Conservation (phyloP, 2,888 invertebrate species). For the Sphinx pinastri region DNA sequence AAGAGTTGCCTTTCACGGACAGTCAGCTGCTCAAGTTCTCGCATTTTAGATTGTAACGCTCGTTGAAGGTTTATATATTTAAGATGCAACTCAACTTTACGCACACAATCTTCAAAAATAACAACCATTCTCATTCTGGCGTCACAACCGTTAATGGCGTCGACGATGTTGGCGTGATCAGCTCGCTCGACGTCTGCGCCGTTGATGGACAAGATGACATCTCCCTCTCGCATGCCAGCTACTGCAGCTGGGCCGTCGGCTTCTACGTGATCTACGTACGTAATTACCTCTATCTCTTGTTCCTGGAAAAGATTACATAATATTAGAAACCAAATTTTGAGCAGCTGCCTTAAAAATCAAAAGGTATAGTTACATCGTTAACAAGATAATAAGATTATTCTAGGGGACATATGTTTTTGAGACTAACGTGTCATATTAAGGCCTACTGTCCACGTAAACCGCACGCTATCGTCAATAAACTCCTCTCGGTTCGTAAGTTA, state of each 20-base stretch:
- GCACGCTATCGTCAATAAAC: too few relatives aligned
- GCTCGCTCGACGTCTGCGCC: constrained; percentile 97
- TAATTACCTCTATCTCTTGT: constrained; percentile 97
- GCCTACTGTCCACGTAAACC: too few relatives aligned
- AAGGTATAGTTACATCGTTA: background rate
- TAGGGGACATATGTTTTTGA: too few relatives aligned
- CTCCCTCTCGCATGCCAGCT: constrained; percentile 97
- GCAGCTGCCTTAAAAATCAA: background rate
- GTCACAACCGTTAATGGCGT: constrained; percentile 95
- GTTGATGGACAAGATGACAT: constrained; percentile 97
- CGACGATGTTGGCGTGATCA: constrained; percentile 97
- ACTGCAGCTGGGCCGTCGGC: constrained; percentile 95
- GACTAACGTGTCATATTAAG: too few relatives aligned
- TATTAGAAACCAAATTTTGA: background rate
- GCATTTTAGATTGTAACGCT: constrained; percentile 92
- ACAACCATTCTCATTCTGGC: constrained; percentile 97
- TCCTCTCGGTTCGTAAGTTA: too few relatives aligned
- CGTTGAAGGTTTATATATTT: constrained; percentile 95
- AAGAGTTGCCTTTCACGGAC: constrained; percentile 92
- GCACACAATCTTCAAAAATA: constrained; percentile 97
- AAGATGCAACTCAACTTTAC: constrained; percentile 96
- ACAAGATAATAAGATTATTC: background rate
- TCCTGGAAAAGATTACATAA: constrained; percentile 72
- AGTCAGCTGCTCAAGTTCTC: constrained; percentile 92
- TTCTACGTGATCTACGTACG: constrained; percentile 98